Percentiles rank a stretch among this genome's conserved stretches.
Conservation (phyloP, 2,888 invertebrate genomes). For the Caenorhabditis sp. region DNA sequence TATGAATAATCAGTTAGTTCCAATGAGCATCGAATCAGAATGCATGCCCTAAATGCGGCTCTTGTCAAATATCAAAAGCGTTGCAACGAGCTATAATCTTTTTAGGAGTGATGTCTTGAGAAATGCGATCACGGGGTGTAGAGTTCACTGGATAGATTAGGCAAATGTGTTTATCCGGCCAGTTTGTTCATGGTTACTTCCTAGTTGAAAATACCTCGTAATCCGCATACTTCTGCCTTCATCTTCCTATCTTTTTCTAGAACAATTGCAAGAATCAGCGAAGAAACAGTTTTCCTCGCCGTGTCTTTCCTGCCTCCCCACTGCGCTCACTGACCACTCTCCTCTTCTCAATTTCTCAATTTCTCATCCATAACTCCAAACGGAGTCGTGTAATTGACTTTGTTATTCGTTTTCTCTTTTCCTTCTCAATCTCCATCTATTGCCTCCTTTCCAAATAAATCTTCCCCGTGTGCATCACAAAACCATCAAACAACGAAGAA, state of each 20-base stretch:
- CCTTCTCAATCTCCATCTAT: background rate
- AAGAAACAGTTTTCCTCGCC: no score
- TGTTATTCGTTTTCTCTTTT: background rate
- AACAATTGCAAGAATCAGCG: no score
- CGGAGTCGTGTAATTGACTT: conserved; percentile 4
- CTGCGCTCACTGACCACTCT: background rate
- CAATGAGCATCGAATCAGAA: background rate
- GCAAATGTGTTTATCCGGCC: background rate
- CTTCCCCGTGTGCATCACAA: background rate
- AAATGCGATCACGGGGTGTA: conserved; percentile 6
- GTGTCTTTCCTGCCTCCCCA: no score
- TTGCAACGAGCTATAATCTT: background rate
- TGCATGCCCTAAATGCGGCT: background rate
- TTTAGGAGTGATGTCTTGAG: conserved; percentile 2
- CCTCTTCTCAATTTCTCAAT: background rate
- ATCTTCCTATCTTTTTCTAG: no score
- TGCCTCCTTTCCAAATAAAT: conserved; percentile 2
- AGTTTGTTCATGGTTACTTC: background rate
- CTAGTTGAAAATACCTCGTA: no score
- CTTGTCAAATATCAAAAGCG: background rate
- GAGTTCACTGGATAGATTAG: background rate
- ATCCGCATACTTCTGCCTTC: no score
- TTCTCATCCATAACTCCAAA: conserved; percentile 10
- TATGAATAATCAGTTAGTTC: no score
- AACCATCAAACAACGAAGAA: background rate